Conservation (phyloP, 2,888 invertebrate species). For the Branchellion lobata region DNA sequence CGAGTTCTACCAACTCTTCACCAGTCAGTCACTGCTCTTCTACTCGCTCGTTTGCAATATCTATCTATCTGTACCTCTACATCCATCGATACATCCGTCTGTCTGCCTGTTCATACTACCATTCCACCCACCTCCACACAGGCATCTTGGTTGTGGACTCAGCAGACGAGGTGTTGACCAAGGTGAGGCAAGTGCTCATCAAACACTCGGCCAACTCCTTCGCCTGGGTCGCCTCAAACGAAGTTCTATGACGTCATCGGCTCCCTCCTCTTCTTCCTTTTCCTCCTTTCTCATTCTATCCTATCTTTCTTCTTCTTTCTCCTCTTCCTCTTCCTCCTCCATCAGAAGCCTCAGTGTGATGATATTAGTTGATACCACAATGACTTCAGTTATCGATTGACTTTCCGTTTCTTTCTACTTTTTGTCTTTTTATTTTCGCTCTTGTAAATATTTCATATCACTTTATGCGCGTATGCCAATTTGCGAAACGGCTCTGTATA, state of each 20-base stretch:
- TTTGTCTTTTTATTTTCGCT: no score
- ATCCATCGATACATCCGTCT: slow-evolving; percentile 1
- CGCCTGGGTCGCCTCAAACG: slow-evolving; percentile 46
- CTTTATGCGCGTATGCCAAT: no score
- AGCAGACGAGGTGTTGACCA: slow-evolving; percentile 36
- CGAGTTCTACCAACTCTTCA: slow-evolving; percentile 44
- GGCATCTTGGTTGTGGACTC: slow-evolving; percentile 42
- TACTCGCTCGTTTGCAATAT: neutral
- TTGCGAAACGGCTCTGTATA: no score
- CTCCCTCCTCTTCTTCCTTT: no score
- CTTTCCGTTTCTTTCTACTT: no score
- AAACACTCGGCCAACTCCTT: slow-evolving; percentile 19
- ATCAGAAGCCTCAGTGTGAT: no score
- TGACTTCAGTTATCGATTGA: no score
- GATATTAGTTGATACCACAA: no score
- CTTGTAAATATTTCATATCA: no score
- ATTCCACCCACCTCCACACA: slow-evolving; percentile 1
- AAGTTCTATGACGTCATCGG: slow-evolving; percentile 37
- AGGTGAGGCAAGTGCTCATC: slow-evolving; percentile 40
- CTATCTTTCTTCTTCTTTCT: no score
- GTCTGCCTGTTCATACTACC: neutral
- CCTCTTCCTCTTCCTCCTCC: no score
- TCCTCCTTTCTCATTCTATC: no score
- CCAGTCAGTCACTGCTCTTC: slow-evolving; percentile 17
- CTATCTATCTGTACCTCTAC: neutral